Base-by-base conservation (phyloP, 2,797 vertebrate genomes). In the Epinephelus coioides region DNA sequence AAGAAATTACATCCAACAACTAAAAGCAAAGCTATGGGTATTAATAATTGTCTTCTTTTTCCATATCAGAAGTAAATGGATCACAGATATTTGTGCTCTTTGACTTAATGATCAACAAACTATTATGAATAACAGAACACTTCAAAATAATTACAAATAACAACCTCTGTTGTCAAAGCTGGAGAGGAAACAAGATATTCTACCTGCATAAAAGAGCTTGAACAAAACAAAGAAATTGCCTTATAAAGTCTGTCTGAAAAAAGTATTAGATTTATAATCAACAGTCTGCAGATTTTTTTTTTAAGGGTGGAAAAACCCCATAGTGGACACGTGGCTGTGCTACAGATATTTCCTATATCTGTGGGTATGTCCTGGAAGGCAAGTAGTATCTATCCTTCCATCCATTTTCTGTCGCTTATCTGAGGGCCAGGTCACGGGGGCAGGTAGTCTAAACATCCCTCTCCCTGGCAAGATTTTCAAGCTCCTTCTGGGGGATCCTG, bases 41-140 rank as follows among this genome's bases (percentile, higher is more conserved):
- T 40, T 46, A 76, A 69, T 43, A n/a, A 54, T 38, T 53, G 17
- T 63, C 8, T 53, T 73, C 40, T 57, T 13, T 25, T 4, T 6
- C 5, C 15, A 5, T 14, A 54, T 54, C 47, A 14, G 38, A 54
- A 76, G 55, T 6, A 47, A 30, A 27, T 40, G 44, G 27, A 50
- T 67, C 43, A 27, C n/a, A 43, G 15, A 19, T 47, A 15, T 34
- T 30, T 44, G 30, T 19, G 30, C 15, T 21, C 30, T 34, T 23
- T 78, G 67, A 56, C 49, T 64, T n/a, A 17, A 18, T 13, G 57
- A 38, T 51, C 23, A 55, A 40, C 3, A 50, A 19, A 56, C 10
- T 46, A 46, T 61, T 50, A 59, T 34, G 19, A 44, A 51, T 43
- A 59, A 17, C 18, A 43, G 46, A 76, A 21, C 34, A 72, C 7